Evolutionary conservation across 2,113 vertebrate genomes (phyloP), one percentile per base, ranked within the genome.

Genomic region (Dipodomys merriami): DNA sequence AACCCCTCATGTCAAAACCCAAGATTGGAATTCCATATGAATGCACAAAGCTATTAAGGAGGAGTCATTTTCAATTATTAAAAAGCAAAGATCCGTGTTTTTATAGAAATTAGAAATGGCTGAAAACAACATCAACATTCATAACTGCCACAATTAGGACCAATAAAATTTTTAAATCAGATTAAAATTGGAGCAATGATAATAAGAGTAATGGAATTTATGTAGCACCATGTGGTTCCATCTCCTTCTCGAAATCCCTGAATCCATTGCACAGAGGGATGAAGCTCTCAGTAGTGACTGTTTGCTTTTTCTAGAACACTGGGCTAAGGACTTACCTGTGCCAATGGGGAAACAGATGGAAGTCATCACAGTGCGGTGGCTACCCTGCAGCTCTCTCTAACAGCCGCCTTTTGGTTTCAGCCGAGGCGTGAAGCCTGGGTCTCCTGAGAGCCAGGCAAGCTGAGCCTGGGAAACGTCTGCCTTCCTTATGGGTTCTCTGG

Each of bases 61-160:
- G 79, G 77, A 93, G 64, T 96, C 96, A 91, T 95, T 97, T 97
- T 97, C 90, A 93, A 92, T 98, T 97, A 96, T 96, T 97, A 91
- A 95, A 29, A 96, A 93, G 81, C 83, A 86, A 91, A 96, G 87
- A 95, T 95, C 91, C 93, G 64, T 0, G 5, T 91, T 95, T 95
- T 96, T 96, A 95, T 69, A 97, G 93, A 97, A 97, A 96, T 94
- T 96, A 95, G 96, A 95, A 97, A 94, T 87, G 94, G 81, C 80
- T 96, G 85, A 97, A 95, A 97, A 92, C 77, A 18, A 83, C 46
- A 77, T 97, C 89, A 94, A 97, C 95, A 97, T 95, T 97, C 90
- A 96, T 90, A 93, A 86, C 90, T 96, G 74, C 46, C 96, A 74
- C 87, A 95, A 93, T 95, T 96, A 94, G 29, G 65, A 60, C 91